Evolutionary conservation across 2,888 invertebrate genomes (phyloP).

Genomic region (Orchesellides sinensis): DNA sequence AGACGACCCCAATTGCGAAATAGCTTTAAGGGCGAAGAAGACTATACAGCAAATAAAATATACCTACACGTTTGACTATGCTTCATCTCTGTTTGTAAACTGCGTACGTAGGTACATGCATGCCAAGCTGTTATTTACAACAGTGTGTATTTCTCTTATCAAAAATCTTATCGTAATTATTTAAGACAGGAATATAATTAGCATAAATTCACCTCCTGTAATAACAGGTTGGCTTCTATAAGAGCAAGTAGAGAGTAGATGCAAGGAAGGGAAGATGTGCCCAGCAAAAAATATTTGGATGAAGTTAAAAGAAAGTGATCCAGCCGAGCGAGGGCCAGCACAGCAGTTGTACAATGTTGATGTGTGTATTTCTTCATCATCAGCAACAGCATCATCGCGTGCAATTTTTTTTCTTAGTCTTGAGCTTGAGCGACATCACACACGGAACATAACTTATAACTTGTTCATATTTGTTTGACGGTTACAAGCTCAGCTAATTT

Average conservation of each 20-base stretch:
- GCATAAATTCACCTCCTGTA: constrained; percentile 25
- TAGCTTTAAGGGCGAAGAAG: constrained; percentile 1
- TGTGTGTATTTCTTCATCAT: neutral
- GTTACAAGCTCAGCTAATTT: constrained; percentile 17
- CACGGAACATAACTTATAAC: constrained; percentile 1
- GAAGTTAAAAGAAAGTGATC: constrained; percentile 17
- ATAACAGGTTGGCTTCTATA: neutral
- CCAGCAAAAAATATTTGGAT: neutral
- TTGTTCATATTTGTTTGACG: constrained; percentile 5
- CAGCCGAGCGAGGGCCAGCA: neutral
- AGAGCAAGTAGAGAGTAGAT: neutral
- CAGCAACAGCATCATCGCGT: constrained; percentile 11
- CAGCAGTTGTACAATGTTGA: neutral
- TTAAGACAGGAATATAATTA: constrained; percentile 47
- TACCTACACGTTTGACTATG: no score
- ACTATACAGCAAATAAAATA: no score
- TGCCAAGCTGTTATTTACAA: no score
- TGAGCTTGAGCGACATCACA: neutral
- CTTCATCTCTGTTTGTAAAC: no score
- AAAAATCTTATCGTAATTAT: constrained; percentile 27
- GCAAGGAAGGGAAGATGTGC: neutral
- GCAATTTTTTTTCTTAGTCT: constrained; percentile 1
- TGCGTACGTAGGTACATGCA: no score
- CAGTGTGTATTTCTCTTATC: constrained; percentile 6
- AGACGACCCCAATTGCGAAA: neutral